Evolutionary conservation across 2,113 vertebrate genomes (phyloP).

Genomic region (Sprattus sprattus): DNA sequence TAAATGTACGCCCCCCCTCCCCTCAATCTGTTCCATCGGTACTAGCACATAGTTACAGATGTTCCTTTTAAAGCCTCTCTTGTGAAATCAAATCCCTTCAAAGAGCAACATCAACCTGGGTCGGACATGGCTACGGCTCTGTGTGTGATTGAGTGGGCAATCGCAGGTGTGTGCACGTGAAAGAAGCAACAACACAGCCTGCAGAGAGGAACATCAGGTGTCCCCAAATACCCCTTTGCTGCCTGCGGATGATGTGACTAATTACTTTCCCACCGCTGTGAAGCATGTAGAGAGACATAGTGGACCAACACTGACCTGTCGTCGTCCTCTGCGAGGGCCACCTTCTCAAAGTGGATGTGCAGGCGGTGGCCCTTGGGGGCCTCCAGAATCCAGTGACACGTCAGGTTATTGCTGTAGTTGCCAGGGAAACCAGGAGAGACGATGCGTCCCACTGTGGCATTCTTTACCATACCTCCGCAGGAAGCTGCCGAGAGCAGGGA

Average conservation of each 20-base stretch:
- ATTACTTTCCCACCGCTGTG: slow-evolving; percentile 1
- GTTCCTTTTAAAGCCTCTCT: slow-evolving; percentile 4
- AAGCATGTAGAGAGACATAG: background rate
- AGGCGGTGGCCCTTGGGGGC: slow-evolving; percentile 81
- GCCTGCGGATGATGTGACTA: background rate
- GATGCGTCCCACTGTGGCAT: slow-evolving; percentile 87
- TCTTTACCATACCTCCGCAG: slow-evolving; percentile 87
- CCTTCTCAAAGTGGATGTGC: slow-evolving; percentile 96
- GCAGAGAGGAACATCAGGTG: background rate
- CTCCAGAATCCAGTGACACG: slow-evolving; percentile 95
- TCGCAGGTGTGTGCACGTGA: background rate
- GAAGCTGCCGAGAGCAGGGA: slow-evolving; percentile 67
- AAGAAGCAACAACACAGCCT: background rate
- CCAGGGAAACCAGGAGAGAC: slow-evolving; percentile 90
- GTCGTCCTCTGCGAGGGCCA: slow-evolving; percentile 93
- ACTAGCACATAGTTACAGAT: background rate
- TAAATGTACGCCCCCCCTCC: background rate
- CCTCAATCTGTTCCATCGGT: background rate
- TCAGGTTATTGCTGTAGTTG: slow-evolving; percentile 98
- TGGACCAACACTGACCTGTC: slow-evolving; percentile 78
- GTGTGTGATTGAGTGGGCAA: background rate
- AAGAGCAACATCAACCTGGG: background rate
- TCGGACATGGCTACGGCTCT: background rate
- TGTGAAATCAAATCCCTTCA: slow-evolving; percentile 6
- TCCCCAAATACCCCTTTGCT: background rate